Conservation (phyloP, 2,888 invertebrate genomes). For the Linyphia triangularis region DNA sequence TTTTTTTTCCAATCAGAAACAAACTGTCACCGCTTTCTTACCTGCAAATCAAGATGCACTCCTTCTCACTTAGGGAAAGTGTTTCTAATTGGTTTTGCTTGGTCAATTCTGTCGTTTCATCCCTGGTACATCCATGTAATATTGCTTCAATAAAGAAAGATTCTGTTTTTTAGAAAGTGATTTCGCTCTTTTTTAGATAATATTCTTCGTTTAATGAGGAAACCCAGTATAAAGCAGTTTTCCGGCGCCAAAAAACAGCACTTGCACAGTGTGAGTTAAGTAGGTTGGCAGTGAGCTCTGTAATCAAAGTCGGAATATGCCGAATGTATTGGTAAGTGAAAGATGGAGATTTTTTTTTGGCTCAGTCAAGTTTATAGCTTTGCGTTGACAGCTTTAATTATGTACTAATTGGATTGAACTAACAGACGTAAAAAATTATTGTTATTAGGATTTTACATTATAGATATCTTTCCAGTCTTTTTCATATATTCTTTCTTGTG, state of each 20-base stretch:
- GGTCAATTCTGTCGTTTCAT: slow-evolving; percentile 15
- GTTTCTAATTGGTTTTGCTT: slow-evolving; percentile 24
- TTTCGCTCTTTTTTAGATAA: neutral
- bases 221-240: slow-evolving; percentile 32
- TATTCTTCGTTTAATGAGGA: slow-evolving; percentile 11
- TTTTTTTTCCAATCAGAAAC: neutral
- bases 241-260: slow-evolving; percentile 17
- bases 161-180: neutral
- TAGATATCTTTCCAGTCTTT: too few species aligned
- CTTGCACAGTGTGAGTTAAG: slow-evolving; percentile 4
- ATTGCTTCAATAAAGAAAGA: neutral
- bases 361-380: too few species aligned
- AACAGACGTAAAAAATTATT: too few species aligned
- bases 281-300: neutral
- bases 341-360: neutral
- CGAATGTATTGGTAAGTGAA: slow-evolving; percentile 13
- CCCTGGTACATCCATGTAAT: neutral
- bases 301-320: slow-evolving; percentile 19
- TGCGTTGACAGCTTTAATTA: too few species aligned
- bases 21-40: neutral
- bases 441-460: too few species aligned
- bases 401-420: too few species aligned
- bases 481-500: too few species aligned
- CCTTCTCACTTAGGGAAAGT: neutral
- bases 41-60: neutral